Evolutionary conservation across 2,797 vertebrate genomes (phyloP), one percentile per base, ranked within the genome.

Genomic region (Euthynnus affinis): DNA sequence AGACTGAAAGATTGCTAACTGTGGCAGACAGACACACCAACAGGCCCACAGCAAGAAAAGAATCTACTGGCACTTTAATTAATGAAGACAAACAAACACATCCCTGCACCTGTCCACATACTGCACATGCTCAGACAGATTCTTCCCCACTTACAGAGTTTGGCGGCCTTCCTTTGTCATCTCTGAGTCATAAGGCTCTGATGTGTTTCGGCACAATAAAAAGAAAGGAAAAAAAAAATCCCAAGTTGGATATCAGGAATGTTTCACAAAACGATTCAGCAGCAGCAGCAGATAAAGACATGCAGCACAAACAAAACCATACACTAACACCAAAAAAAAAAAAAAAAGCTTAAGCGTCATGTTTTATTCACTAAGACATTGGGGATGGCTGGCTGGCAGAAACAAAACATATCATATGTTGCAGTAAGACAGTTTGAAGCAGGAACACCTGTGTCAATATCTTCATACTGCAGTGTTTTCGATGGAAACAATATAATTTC

Each of bases 71-170:
- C 71, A 82, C 78, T 88, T 92, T 87, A 93, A 91, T 92, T 86
- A 91, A 90, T 83, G 65, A 72, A 86, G 82, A 89, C 76, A 90
- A 89, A 91, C 82, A 91, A 86, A 90, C 81, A 82, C 86, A 79
- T 82, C 90, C 80, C 87, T 93, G 85, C 89, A 91, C 88, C 87
- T 91, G 90, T 84, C 83, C 81, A 86, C 75, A 84, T 87, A 75
- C 69, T 83, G 86, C 87, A 90, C 88, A 82, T 80, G 89, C 88
- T 92, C 87, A 86, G 89, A 91, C 90, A 93, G 81, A 93, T 91
- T 90, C 89, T 69, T 66, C 59, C 70, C 63, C 34, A 74, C 68
- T 78, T 82, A 57, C n/a, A 66, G 69, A 80, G 74, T 85, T 78
- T 78, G 81, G 42, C 82, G 77, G 74, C 75, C 59, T 79, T 71